phyloP scores from a whole-genome alignment of 2,888 invertebrate species.

The Schizaphis graminum region DNA sequence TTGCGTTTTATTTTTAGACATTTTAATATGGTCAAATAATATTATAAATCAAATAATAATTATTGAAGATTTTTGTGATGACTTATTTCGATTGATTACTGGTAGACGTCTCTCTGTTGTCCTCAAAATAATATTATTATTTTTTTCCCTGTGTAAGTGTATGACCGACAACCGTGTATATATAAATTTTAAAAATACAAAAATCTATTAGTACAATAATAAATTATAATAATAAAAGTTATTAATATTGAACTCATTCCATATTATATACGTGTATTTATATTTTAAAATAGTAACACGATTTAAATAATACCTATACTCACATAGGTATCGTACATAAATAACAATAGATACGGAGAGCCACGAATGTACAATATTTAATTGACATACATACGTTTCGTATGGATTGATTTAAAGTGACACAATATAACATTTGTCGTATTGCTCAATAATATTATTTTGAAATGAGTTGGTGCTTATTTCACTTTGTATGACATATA shows the following conservation, averaged over 20 bases:
- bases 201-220: not conserved
- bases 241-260: not conserved
- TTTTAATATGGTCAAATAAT: not conserved
- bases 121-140: not conserved
- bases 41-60: not conserved
- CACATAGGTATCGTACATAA: not conserved
- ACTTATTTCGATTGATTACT: not conserved
- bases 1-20: not conserved
- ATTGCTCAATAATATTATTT: not conserved
- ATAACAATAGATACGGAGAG: not conserved
- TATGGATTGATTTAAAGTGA: not conserved
- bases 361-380: not conserved
- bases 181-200: not conserved
- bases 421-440: not conserved
- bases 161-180: not conserved
- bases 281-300: not conserved
- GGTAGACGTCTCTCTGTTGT: not conserved
- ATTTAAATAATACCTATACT: not conserved
- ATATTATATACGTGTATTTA: not conserved
- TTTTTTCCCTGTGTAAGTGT: too few relatives aligned
- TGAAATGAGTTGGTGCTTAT: not conserved
- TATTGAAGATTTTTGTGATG: not conserved
- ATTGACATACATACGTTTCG: not conserved
- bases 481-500: not conserved
- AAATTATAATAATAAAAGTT: not conserved